Percentiles rank a stretch among this genome's conserved stretches.
Conservation (phyloP, 1,140 invertebrate species). For the Drosophila busckii region DNA sequence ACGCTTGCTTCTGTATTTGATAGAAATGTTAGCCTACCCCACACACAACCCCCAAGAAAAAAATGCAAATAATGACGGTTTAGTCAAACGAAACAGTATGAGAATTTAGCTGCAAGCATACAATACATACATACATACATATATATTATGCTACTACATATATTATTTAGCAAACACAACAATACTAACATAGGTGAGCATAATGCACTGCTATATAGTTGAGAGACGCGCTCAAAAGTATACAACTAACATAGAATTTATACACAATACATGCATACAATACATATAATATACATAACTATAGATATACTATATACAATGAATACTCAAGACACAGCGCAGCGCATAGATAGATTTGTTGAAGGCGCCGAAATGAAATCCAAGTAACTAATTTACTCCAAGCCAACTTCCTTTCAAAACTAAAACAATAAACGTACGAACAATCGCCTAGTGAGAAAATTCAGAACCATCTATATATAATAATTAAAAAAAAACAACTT, state of each 20-base stretch:
- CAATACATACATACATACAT: constrained; percentile 21
- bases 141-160: too few relatives aligned
- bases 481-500: constrained; percentile 24
- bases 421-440: constrained; percentile 58
- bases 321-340: neutral
- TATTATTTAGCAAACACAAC: constrained; percentile 11
- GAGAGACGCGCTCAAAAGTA: constrained; percentile 52
- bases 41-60: neutral
- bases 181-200: constrained; percentile 42
- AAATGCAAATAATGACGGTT: constrained; percentile 20
- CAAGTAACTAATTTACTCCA: constrained; percentile 27
- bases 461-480: constrained; percentile 32
- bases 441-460: constrained; percentile 48
- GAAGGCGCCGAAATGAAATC: constrained; percentile 30
- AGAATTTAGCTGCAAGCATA: constrained; percentile 66
- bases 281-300: neutral
- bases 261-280: constrained; percentile 12
- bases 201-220: constrained; percentile 46
- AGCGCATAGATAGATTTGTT: constrained; percentile 20
- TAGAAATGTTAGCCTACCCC: constrained; percentile 17
- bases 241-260: constrained; percentile 16
- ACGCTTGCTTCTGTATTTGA: too few relatives aligned
- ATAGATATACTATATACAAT: constrained; percentile 11
- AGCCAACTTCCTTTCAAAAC: constrained; percentile 42
- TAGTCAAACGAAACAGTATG: constrained; percentile 60